Evolutionary conservation across 2,888 invertebrate species (phyloP).

Genomic region (Cosmia trapezina): DNA sequence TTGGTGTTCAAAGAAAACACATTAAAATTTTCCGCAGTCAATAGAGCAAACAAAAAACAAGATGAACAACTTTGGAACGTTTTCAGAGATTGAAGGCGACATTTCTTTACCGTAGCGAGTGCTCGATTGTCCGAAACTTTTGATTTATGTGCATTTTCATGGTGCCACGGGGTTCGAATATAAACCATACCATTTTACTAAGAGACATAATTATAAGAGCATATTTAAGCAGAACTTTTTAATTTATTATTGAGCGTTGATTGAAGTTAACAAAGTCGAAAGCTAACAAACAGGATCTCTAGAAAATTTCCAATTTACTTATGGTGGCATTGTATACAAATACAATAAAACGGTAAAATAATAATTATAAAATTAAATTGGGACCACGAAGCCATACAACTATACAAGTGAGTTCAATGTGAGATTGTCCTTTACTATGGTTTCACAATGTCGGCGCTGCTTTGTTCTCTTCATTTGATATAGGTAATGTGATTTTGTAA

Average conservation of each 20-base stretch:
- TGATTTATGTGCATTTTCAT: slow-evolving; percentile 85
- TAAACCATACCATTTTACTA: slow-evolving; percentile 69
- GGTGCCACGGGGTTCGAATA: slow-evolving; percentile 58
- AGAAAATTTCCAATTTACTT: neutral
- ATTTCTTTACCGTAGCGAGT: slow-evolving; percentile 70
- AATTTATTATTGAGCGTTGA: neutral
- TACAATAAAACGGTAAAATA: slow-evolving; percentile 33
- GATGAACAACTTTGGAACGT: slow-evolving; percentile 70
- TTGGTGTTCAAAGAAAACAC: slow-evolving; percentile 51
- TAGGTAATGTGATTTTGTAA: slow-evolving; percentile 59
- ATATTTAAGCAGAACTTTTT: neutral
- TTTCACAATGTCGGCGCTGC: slow-evolving; percentile 73
- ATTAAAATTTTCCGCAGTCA: slow-evolving; percentile 64
- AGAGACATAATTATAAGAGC: slow-evolving; percentile 67
- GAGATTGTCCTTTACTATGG: slow-evolving; percentile 78
- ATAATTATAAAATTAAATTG: slow-evolving; percentile 52
- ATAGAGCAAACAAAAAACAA: slow-evolving; percentile 71
- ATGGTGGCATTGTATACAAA: neutral
- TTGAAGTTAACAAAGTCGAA: neutral
- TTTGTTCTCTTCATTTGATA: slow-evolving; percentile 68
- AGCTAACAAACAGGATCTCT: neutral
- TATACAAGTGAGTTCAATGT: slow-evolving; percentile 72
- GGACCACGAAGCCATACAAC: slow-evolving; percentile 75
- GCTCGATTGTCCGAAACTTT: slow-evolving; percentile 76
- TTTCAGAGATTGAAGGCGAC: slow-evolving; percentile 53